Evolutionary conservation across 1,140 invertebrate species (phyloP).

Genomic region (Rhopalosiphum maidis): DNA sequence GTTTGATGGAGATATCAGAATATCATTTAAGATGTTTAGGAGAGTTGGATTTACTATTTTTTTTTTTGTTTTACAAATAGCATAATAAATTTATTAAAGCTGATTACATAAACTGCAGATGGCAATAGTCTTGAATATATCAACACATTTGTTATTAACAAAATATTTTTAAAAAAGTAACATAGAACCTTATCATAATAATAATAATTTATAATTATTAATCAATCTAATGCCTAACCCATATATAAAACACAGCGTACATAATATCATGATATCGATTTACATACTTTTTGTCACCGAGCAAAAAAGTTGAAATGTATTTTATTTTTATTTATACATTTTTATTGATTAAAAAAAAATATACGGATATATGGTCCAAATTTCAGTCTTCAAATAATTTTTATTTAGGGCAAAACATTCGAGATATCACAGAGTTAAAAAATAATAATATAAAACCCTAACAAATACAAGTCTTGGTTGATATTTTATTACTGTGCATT

Average conservation of each 20-base stretch:
- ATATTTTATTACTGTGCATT: conserved; percentile 39
- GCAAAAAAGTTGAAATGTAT: background rate
- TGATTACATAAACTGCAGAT: background rate
- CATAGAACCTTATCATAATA: background rate
- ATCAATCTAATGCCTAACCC: background rate
- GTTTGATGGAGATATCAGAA: background rate
- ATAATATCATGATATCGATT: background rate
- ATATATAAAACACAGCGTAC: background rate
- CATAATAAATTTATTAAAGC: background rate
- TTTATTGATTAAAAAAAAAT: conserved; percentile 45
- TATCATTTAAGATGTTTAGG: background rate
- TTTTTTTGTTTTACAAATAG: background rate
- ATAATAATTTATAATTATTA: background rate
- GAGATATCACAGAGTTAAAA: conserved; percentile 50
- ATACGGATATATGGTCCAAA: conserved; percentile 52
- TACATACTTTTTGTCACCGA: background rate
- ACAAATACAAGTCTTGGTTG: conserved; percentile 40
- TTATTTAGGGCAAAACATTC: conserved; percentile 55
- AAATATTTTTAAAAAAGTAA: background rate
- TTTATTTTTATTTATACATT: background rate
- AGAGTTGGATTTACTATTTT: background rate
- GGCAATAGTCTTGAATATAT: background rate
- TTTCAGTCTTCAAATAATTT: conserved; percentile 51
- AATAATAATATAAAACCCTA: conserved; percentile 31
- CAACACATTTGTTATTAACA: background rate